Conservation (phyloP, 1,140 invertebrate species). For the Drosophila ironensis region DNA sequence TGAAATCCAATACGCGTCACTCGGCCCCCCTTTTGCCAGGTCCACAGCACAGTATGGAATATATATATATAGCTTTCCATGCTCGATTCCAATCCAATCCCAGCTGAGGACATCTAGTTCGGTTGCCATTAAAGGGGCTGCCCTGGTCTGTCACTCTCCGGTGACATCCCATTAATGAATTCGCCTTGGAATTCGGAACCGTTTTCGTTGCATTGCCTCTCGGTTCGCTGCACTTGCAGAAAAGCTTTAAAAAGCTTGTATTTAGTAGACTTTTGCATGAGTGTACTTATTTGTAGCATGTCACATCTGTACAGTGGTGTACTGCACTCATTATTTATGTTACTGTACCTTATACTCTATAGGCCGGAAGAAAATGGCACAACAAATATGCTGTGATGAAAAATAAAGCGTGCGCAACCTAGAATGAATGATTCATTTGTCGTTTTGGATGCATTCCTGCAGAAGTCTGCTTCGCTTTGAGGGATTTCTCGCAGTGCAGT, state of each 20-base stretch:
- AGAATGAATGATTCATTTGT: no score
- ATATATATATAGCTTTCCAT: background rate
- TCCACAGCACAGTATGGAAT: background rate
- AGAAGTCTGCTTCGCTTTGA: background rate
- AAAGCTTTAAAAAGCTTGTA: background rate
- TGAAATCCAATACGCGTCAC: conserved; percentile 76
- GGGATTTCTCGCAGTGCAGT: background rate
- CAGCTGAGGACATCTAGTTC: conserved; percentile 40
- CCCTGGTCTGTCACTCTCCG: conserved; percentile 25
- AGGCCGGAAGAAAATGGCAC: no score
- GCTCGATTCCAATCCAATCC: conserved; percentile 4
- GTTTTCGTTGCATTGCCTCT: conserved; percentile 27
- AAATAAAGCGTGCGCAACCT: no score
- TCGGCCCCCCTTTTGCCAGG: conserved; percentile 11
- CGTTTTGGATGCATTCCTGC: no score
- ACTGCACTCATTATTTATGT: no score
- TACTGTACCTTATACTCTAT: no score
- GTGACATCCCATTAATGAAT: conserved; percentile 77
- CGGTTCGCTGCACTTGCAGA: conserved; percentile 15
- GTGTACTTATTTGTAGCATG: no score
- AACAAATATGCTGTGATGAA: no score
- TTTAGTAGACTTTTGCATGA: no score
- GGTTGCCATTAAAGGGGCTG: conserved; percentile 41
- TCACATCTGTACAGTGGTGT: no score
- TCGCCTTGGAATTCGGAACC: conserved; percentile 61